Evolutionary conservation across 1,140 invertebrate genomes (phyloP).

Genomic region (Drosophila santomea): DNA sequence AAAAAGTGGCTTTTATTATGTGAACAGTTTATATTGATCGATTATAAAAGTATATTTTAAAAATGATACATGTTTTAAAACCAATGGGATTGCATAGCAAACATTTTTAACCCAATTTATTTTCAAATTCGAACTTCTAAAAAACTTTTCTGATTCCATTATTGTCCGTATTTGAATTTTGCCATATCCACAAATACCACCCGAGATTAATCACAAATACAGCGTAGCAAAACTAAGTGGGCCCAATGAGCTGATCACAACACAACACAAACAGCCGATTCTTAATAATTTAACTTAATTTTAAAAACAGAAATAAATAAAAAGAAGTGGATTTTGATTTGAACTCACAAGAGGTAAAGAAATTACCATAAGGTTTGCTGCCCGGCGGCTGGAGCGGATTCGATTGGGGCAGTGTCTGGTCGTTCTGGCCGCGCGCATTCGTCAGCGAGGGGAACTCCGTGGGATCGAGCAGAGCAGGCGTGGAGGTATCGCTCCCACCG

Average conservation of each 20-base stretch:
- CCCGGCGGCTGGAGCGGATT: conserved; percentile 92
- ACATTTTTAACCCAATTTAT: no score
- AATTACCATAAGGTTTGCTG: conserved; percentile 93
- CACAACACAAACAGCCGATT: conserved; percentile 1
- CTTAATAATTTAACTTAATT: conserved; percentile 37
- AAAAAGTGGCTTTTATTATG: no score
- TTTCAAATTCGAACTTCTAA: no score
- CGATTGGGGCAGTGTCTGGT: conserved; percentile 90
- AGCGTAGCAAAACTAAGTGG: conserved; percentile 27
- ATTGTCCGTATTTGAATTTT: neutral
- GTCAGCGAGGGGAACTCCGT: conserved; percentile 96
- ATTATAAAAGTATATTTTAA: no score
- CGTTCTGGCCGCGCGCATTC: conserved; percentile 90
- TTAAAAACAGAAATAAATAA: conserved; percentile 70
- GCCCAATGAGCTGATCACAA: conserved; percentile 6
- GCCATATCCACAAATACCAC: conserved; percentile 24
- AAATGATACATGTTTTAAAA: no score
- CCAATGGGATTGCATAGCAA: no score
- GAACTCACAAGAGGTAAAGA: conserved; percentile 85
- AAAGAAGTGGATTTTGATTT: conserved; percentile 77
- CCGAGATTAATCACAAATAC: conserved; percentile 33
- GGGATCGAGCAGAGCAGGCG: conserved; percentile 93
- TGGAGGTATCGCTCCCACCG: conserved; percentile 88
- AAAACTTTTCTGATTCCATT: no score
- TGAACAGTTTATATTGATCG: no score